Conservation (phyloP, 2,888 invertebrate species). For the Rhagium mordax region DNA sequence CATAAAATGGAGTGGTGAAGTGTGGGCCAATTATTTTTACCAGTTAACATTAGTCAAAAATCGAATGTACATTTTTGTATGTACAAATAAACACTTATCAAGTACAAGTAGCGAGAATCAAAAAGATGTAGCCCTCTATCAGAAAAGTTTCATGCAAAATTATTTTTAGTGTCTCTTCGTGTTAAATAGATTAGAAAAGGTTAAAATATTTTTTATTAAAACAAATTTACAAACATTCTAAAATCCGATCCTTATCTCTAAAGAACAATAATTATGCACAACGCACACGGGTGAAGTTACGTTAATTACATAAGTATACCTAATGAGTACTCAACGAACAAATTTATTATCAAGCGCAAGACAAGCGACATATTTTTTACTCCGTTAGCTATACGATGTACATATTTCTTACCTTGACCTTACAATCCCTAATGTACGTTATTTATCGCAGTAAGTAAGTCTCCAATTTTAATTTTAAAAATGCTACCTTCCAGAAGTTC, state of each 20-base stretch:
- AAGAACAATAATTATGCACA: not conserved
- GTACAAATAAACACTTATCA: no score
- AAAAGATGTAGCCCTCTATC: no score
- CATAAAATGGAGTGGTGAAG: no score
- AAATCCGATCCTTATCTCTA: not conserved
- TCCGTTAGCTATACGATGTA: not conserved
- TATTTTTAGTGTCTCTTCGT: no score
- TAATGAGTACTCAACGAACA: not conserved
- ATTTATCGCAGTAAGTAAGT: not conserved
- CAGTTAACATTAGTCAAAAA: no score
- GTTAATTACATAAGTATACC: not conserved
- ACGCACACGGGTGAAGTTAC: not conserved
- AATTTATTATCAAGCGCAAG: not conserved
- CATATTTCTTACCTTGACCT: not conserved
- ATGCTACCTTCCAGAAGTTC: not conserved
- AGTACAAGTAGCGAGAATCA: no score
- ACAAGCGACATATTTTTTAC: not conserved
- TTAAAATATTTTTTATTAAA: no score
- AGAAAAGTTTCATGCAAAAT: no score
- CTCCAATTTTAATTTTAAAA: not conserved
- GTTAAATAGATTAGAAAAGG: no score
- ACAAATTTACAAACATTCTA: no score
- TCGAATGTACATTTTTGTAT: no score
- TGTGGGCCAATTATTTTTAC: no score
- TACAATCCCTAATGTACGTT: not conserved